Conservation (phyloP, 2,888 invertebrate genomes). For the Heteromyza rotundicornis region DNA sequence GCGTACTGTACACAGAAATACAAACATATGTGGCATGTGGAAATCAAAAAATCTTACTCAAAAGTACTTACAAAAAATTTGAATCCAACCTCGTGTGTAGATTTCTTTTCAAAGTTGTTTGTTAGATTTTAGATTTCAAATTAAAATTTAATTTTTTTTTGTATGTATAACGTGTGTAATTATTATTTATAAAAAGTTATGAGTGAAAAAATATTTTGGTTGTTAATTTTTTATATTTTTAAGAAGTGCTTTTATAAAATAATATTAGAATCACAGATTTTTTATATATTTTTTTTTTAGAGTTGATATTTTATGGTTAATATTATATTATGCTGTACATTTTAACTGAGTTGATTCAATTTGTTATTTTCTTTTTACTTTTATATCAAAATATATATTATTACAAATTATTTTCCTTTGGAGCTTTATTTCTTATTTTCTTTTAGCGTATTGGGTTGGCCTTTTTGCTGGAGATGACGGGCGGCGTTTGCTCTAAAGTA, state of each 20-base stretch:
- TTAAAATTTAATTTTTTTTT: slow-evolving; percentile 29
- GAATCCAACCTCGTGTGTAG: slow-evolving; percentile 56
- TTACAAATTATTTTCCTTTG: slow-evolving; percentile 6
- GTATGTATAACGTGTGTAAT: background rate
- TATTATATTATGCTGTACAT: slow-evolving; percentile 23
- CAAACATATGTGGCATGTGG: slow-evolving; percentile 22
- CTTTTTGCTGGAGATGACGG: slow-evolving; percentile 61
- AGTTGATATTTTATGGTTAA: slow-evolving; percentile 20
- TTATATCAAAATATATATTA: slow-evolving; percentile 26
- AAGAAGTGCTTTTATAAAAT: slow-evolving; percentile 56
- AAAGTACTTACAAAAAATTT: slow-evolving; percentile 53
- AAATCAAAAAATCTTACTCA: slow-evolving; percentile 7
- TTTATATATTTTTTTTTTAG: slow-evolving; percentile 29
- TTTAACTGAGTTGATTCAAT: slow-evolving; percentile 19
- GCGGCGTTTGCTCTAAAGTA: slow-evolving; percentile 42
- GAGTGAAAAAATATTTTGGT: slow-evolving; percentile 20
- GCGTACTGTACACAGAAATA: slow-evolving; percentile 13
- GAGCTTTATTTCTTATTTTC: slow-evolving; percentile 22
- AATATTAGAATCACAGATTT: slow-evolving; percentile 55
- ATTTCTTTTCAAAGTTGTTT: slow-evolving; percentile 29
- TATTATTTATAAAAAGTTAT: slow-evolving; percentile 10
- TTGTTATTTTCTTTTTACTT: slow-evolving; percentile 21
- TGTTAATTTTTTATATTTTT: slow-evolving; percentile 17
- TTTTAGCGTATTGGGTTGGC: slow-evolving; percentile 52
- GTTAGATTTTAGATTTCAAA: slow-evolving; percentile 24